phyloP scores from a whole-genome alignment of 2,113 vertebrate genomes.

The Isichthys henryi region DNA sequence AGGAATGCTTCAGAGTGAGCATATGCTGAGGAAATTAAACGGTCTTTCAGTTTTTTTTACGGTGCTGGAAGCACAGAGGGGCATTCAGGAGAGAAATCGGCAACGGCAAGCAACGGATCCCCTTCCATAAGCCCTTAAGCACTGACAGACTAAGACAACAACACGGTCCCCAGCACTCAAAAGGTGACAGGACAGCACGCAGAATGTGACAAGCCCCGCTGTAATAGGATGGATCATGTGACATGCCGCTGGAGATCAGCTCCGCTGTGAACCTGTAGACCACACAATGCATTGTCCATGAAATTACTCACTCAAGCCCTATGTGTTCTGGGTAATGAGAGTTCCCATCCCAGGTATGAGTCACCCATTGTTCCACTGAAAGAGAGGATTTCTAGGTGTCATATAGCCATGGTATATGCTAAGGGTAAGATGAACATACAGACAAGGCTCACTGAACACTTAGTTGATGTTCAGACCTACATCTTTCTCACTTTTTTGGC shows the following conservation, averaged over 20 bases:
- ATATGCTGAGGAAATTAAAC: background rate
- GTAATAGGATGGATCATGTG: background rate
- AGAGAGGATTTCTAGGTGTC: background rate
- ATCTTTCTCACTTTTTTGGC: background rate
- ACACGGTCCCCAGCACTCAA: background rate
- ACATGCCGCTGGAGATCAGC: background rate
- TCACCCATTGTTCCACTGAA: constrained; percentile 11
- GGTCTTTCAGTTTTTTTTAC: background rate
- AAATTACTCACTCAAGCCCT: background rate
- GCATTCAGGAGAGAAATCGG: background rate
- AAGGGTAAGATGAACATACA: background rate
- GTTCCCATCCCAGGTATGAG: background rate
- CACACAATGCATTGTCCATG: background rate
- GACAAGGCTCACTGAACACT: background rate
- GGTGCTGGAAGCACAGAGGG: background rate
- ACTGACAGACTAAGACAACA: background rate
- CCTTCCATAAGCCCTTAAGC: constrained; percentile 13
- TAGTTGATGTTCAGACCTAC: background rate
- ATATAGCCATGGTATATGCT: background rate
- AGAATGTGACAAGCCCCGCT: background rate
- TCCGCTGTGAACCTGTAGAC: background rate
- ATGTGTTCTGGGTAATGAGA: background rate
- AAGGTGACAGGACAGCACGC: background rate
- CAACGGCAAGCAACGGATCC: constrained; percentile 25
- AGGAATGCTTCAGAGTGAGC: background rate